phyloP scores from a whole-genome alignment of 2,797 vertebrate genomes.

The Hapalemur alaotrensis region DNA sequence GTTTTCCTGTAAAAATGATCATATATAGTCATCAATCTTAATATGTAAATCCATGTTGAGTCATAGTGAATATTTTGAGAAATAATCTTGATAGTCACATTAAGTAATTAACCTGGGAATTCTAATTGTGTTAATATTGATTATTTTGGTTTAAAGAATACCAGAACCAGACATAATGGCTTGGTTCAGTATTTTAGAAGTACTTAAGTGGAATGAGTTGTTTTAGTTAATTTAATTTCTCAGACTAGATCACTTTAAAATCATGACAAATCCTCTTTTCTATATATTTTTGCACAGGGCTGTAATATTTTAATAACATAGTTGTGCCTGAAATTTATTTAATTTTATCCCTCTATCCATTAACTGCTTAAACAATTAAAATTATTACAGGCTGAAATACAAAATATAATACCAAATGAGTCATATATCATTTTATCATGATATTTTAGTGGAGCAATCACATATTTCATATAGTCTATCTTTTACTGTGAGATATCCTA shows the following conservation, averaged over 20 bases:
- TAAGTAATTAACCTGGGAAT: not conserved
- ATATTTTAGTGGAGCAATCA: not conserved
- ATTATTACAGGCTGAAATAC: not conserved
- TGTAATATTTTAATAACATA: not conserved
- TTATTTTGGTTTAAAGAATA: conserved; percentile 6
- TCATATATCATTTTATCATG: not conserved
- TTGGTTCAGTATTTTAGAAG: conserved; percentile 29
- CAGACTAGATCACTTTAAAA: not conserved
- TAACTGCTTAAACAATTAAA: not conserved
- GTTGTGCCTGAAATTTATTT: conserved; percentile 17
- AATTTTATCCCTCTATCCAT: not conserved
- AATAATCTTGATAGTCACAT: not conserved
- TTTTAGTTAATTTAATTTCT: conserved; percentile 52
- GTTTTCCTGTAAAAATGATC: conserved; percentile 27
- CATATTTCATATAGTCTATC: not conserved
- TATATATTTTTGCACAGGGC: not conserved
- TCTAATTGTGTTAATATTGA: not conserved
- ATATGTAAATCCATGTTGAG: not conserved
- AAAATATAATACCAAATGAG: not conserved
- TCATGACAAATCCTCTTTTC: not conserved
- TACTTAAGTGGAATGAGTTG: conserved; percentile 4
- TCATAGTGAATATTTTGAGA: conserved; percentile 43
- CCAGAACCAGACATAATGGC: not conserved
- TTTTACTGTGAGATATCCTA: not conserved
- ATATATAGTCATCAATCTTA: not conserved